Evolutionary conservation across 2,797 vertebrate genomes (phyloP), one percentile per base, ranked within the genome.

Genomic region (Botia almorhae): DNA sequence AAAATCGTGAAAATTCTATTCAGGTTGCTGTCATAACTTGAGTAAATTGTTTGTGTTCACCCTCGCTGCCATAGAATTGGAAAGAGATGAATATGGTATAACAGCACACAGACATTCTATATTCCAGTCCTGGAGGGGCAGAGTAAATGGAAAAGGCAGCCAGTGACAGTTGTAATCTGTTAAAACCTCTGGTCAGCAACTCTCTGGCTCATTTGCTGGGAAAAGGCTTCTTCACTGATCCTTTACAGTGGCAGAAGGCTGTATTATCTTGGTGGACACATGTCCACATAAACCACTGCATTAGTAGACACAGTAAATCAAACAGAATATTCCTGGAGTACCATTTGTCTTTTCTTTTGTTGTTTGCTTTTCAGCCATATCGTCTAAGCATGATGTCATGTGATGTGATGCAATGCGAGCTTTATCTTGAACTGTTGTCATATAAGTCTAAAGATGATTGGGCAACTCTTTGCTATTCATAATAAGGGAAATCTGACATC

Each of bases 81-180:
- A 61, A 69, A 67, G 33, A 16, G 7, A 50, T 65, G 68, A 65
- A 63, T 68, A 29, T 21, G 13, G 50, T 63, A 23, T 63, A 60
- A 43, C 5, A 8, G 19, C 46, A 67, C 51, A 74, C 46, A 78
- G 60, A 76, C 55, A 51, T 70, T 58, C 43, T 63, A 74, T 64
- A 83, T 84, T 80, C 81, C 33, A 55, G 19, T 71, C 29, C n/a
- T 64, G 79, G 82, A 83, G 76, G 79, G 70, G 23, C 48, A 21
- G 10, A 69, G 74, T 81, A 81, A 88, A 85, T 81, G 46, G 65
- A 73, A 77, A 72, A 81, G 82, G 82, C 82, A 67, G 84, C 64
- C 80, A 69, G 73, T 85, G 82, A 84, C 80, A 82, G 78, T 65
- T 81, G 81, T 83, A 82, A 88, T 87, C 82, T 84, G 82, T 84